A percentile compares a stretch with the other conserved stretches of the same genome.
phyloP scores from a whole-genome alignment of 2,797 vertebrate genomes.

The Galaxias olidus region DNA sequence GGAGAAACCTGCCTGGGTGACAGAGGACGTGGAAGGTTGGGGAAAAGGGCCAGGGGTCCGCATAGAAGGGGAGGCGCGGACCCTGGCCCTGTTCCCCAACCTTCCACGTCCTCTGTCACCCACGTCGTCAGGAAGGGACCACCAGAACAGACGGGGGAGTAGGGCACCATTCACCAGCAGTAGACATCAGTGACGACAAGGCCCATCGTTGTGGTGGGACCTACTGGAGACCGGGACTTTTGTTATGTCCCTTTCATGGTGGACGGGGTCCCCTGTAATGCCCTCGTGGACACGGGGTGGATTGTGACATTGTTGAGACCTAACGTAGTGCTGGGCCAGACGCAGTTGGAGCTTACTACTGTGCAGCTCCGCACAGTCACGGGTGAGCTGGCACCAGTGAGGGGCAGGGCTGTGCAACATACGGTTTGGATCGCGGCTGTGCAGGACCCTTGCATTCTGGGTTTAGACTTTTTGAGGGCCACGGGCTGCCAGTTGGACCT shows the following conservation, averaged over 20 bases:
- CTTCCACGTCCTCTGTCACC: too few relatives aligned
- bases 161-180: not conserved
- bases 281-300: too few relatives aligned
- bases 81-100: too few relatives aligned
- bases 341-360: not conserved
- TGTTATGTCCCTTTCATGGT: too few relatives aligned
- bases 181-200: not conserved
- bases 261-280: too few relatives aligned
- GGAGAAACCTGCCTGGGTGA: too few relatives aligned
- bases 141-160: slow-evolving; percentile 11
- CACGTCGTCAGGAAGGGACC: not conserved
- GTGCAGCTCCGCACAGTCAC: not conserved
- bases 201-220: slow-evolving; percentile 10
- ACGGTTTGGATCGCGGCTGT: not conserved
- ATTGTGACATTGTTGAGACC: too few relatives aligned
- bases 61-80: too few relatives aligned
- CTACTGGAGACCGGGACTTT: too few relatives aligned
- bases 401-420: not conserved
- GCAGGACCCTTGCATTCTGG: not conserved
- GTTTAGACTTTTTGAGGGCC: not conserved
- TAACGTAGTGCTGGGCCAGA: too few relatives aligned
- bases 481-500: slow-evolving; percentile 14
- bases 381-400: not conserved
- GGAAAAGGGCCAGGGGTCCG: too few relatives aligned
- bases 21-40: too few relatives aligned